Base-by-base conservation (phyloP, 2,113 vertebrate species). In the Ornithorhynchus anatinus region DNA sequence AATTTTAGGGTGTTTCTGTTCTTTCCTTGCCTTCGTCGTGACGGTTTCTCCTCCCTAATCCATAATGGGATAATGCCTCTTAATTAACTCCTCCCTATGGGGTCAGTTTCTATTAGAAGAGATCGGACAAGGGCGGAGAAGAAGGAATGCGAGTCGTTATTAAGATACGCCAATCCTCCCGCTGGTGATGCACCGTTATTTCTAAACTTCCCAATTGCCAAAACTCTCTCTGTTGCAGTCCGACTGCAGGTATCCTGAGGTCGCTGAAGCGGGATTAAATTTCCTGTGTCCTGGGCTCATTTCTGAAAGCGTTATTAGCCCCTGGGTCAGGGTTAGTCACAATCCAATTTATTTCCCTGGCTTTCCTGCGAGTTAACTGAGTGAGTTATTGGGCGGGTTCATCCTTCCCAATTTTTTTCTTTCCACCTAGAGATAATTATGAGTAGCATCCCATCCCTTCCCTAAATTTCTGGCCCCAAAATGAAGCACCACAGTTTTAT, bases 71-170 rank as follows among this genome's bases (percentile, higher is more conserved):
- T 42, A 54, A 59, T 42, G 59, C 48, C 47, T 60, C 40, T n/a
- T 32, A 10, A 36, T 32, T 39, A 40, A 22, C 27, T 7, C 17
- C 14, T 31, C 45, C 14, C 27, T 56, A 19, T 13, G 10, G 39
- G 65, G 60, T 31, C 63, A 65, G 56, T 51, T 65, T 43, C 64
- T 52, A 52, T 19, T 42, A n/a, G 27, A 52, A 64, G 27, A n/a
- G 52, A 52, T 16, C 51, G 25, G 13, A 17, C 22, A 64, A 33
- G n/a, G 37, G 22, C 67, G 68, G 59, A 59, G 56, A 3, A 16
- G 51, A 25, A 3, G 13, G 51, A 25, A 64, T 42, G 14, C 22
- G 5, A n/a, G 27, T 23, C 22, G 19, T 22, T 50, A 33, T 52
- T 42, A 17, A 39, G 16, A 17, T 15, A 39, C 31, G 47, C 23